Conservation (phyloP, 2,113 vertebrate genomes). For the Pomatorhinus ruficollis region DNA sequence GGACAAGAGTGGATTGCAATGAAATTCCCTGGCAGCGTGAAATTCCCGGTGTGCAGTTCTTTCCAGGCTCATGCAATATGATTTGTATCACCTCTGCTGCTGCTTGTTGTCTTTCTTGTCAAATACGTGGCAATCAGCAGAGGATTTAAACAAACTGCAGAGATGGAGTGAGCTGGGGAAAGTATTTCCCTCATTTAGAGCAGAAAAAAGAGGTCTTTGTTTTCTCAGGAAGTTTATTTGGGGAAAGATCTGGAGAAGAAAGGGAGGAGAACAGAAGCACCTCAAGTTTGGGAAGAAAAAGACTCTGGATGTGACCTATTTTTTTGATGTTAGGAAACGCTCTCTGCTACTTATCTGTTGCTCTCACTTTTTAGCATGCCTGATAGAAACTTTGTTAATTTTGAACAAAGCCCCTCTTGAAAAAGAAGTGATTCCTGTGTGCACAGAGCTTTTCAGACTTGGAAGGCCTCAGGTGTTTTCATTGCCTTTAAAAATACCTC, state of each 20-base stretch:
- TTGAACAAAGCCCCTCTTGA: not conserved
- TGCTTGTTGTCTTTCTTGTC: not conserved
- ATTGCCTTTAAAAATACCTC: not conserved
- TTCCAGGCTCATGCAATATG: not conserved
- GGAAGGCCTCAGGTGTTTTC: conserved; percentile 9
- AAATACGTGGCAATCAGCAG: not conserved
- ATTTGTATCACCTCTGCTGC: not conserved
- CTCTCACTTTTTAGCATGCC: not conserved
- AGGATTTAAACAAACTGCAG: not conserved
- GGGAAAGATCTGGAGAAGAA: not conserved
- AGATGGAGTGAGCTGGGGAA: not conserved
- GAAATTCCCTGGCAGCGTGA: not conserved
- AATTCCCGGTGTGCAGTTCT: not conserved
- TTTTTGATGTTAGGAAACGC: not conserved
- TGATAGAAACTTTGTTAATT: not conserved
- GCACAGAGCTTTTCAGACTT: not conserved
- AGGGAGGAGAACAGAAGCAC: not conserved
- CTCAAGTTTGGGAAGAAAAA: not conserved
- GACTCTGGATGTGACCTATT: not conserved
- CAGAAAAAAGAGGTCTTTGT: not conserved
- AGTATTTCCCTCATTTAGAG: not conserved
- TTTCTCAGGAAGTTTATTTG: not conserved
- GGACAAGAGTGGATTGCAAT: not conserved
- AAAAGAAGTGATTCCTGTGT: not conserved
- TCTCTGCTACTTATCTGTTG: not conserved